phyloP scores from a whole-genome alignment of 2,797 vertebrate genomes.

The Xenentodon cancila region DNA sequence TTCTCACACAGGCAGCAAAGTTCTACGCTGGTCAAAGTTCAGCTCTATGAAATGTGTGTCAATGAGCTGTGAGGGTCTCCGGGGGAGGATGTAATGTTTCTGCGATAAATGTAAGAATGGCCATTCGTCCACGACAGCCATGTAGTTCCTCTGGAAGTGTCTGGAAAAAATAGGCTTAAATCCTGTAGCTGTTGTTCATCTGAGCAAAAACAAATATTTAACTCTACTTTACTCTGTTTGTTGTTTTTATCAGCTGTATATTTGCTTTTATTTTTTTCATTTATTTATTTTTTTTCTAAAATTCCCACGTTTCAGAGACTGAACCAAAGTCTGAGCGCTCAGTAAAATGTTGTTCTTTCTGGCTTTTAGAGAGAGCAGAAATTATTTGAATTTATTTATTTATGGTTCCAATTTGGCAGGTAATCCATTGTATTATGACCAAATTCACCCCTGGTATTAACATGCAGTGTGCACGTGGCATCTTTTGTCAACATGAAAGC shows the following conservation, averaged over 20 bases:
- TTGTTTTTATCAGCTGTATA: no score
- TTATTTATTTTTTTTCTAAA: no score
- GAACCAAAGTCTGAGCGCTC: no score
- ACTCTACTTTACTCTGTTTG: not conserved
- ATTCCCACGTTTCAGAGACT: no score
- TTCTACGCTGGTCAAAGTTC: constrained; percentile 49
- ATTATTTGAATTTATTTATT: no score
- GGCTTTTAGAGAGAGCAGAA: no score
- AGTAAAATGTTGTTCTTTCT: no score
- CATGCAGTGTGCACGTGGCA: not conserved
- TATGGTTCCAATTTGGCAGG: not conserved
- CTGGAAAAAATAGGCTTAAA: not conserved
- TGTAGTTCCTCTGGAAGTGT: not conserved
- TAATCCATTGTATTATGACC: not conserved
- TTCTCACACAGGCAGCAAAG: constrained; percentile 23
- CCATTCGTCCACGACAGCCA: constrained; percentile 3
- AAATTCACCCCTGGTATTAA: not conserved
- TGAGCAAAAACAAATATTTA: not conserved
- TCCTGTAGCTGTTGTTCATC: no score
- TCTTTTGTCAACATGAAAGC: not conserved
- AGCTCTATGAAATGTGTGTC: constrained; percentile 57
- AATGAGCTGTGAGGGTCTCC: constrained; percentile 41
- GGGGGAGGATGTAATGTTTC: constrained; percentile 20
- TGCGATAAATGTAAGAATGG: constrained; percentile 21
- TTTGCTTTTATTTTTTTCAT: no score